These are phyloP conservation scores for Melanotaenia parkinsoni DNA, from an alignment of 2,797 vertebrate species.

Conservation along the genomic window DNA sequence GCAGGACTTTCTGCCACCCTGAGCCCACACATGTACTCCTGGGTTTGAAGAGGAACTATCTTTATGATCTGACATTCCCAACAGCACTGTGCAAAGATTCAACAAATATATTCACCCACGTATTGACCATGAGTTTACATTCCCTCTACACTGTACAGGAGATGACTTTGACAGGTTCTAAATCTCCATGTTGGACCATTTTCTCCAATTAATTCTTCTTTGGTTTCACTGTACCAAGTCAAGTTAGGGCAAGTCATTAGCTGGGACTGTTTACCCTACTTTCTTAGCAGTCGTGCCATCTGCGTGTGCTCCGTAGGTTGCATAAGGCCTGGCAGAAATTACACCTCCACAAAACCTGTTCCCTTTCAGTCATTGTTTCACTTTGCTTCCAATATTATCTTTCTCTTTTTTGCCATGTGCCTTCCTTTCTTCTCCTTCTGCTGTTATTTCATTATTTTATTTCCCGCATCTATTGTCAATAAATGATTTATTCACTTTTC, in stretches of 20 bases:
- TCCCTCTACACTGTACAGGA: conserved; percentile 38
- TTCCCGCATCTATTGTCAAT: conserved; percentile 12
- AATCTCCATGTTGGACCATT: conserved; percentile 31
- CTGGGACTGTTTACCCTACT: conserved; percentile 63
- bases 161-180: conserved; percentile 36
- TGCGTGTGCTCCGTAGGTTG: conserved; percentile 68
- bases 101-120: conserved; percentile 33
- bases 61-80: conserved; percentile 6
- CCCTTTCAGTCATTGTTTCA: conserved; percentile 55
- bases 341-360: conserved; percentile 78
- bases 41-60: neutral
- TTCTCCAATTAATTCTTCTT: conserved; percentile 42
- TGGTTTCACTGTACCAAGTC: conserved; percentile 52
- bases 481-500: conserved; percentile 3
- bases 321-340: conserved; percentile 68
- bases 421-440: conserved; percentile 2
- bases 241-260: conserved; percentile 58
- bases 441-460: conserved; percentile 2
- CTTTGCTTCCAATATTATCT: conserved; percentile 38
- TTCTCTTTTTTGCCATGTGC: conserved; percentile 4
- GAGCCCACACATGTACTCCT: neutral
- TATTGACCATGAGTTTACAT: conserved; percentile 38
- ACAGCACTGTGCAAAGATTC: conserved; percentile 11
- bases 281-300: conserved; percentile 67
- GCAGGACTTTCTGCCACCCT: neutral